Conservation (phyloP, 2,113 vertebrate species). For the Oreotragus oreotragus region DNA sequence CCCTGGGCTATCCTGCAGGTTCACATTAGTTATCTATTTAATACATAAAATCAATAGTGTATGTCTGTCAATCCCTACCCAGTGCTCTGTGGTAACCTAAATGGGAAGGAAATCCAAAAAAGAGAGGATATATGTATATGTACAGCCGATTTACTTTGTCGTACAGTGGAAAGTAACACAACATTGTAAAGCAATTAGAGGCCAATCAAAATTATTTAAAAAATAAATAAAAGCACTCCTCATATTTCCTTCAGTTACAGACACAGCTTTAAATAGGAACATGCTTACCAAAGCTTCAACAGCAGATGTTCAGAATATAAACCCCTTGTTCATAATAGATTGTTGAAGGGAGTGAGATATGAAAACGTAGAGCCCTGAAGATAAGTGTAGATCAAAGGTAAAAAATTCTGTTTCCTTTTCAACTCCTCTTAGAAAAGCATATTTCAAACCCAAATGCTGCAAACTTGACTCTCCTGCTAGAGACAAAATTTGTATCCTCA, state of each 20-base stretch:
- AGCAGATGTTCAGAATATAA: slow-evolving; percentile 26
- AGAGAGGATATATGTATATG: background rate
- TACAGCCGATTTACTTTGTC: background rate
- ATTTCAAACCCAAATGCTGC: background rate
- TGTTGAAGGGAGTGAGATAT: slow-evolving; percentile 29
- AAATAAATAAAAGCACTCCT: slow-evolving; percentile 9
- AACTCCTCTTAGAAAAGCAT: slow-evolving; percentile 9
- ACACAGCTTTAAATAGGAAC: background rate
- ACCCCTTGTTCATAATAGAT: slow-evolving; percentile 24
- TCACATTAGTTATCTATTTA: background rate
- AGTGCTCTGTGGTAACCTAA: background rate
- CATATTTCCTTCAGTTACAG: slow-evolving; percentile 26
- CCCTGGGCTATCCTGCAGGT: background rate
- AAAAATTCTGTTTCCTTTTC: slow-evolving; percentile 22
- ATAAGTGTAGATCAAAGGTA: background rate
- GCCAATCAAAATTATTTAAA: background rate
- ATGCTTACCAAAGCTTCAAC: slow-evolving; percentile 13
- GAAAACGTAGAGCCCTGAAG: background rate
- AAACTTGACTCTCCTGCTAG: background rate
- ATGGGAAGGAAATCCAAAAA: background rate
- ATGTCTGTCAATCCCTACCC: background rate
- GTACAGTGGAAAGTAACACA: background rate
- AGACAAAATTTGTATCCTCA: background rate
- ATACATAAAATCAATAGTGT: background rate
- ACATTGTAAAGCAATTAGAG: background rate